Evolutionary conservation across 2,113 vertebrate genomes (phyloP).

Genomic region (Psettodes erumei): DNA sequence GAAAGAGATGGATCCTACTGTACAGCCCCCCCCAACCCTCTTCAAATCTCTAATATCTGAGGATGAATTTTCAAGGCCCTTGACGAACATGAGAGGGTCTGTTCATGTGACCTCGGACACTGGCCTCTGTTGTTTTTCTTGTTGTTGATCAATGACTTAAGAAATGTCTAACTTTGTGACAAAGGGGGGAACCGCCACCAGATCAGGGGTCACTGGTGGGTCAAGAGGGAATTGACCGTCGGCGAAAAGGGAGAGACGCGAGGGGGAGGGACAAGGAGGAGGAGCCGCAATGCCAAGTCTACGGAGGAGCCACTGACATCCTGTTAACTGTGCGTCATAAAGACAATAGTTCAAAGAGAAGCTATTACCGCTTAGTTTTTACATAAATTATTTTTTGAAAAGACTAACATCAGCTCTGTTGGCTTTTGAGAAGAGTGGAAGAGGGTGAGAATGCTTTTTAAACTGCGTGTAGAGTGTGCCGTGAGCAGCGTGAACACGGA

Average conservation of each 20-base stretch:
- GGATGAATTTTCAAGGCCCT: constrained; percentile 69
- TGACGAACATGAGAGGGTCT: constrained; percentile 61
- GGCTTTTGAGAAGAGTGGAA: constrained; percentile 76
- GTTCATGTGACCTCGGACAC: constrained; percentile 69
- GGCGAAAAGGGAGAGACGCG: constrained; percentile 34
- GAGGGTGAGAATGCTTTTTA: constrained; percentile 78
- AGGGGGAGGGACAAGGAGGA: constrained; percentile 42
- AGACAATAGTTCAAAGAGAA: constrained; percentile 78
- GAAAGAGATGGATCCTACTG: constrained; percentile 67
- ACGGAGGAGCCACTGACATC: constrained; percentile 70
- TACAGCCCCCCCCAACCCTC: constrained; percentile 71
- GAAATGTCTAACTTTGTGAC: constrained; percentile 67
- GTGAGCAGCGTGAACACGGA: constrained; percentile 71
- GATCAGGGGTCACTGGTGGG: constrained; percentile 47
- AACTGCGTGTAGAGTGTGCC: constrained; percentile 65
- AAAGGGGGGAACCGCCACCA: constrained; percentile 49
- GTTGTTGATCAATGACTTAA: constrained; percentile 77
- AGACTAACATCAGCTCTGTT: constrained; percentile 82
- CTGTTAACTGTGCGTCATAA: constrained; percentile 72
- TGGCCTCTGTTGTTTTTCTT: constrained; percentile 69
- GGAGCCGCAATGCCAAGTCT: constrained; percentile 67
- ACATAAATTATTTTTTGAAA: constrained; percentile 87
- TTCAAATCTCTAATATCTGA: constrained; percentile 71
- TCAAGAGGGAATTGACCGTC: constrained; percentile 52
- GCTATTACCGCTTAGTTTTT: constrained; percentile 85